A percentile compares a stretch with the other conserved stretches of the same genome.
These are phyloP conservation scores for Crocidura indochinensis DNA, from an alignment of 2,797 vertebrate species.

Conservation along the genomic window DNA sequence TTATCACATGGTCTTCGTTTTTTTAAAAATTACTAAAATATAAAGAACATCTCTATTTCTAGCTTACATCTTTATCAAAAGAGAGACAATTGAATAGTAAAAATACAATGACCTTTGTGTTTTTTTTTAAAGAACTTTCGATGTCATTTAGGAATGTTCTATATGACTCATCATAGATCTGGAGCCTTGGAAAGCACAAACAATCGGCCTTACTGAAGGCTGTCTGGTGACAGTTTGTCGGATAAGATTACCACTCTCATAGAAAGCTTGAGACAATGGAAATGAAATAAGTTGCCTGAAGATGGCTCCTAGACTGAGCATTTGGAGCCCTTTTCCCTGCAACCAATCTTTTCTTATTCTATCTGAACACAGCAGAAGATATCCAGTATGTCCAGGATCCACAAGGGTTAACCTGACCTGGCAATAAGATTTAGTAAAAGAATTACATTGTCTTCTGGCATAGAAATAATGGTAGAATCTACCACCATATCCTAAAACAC, in stretches of 20 bases:
- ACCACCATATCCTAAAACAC: too few relatives aligned
- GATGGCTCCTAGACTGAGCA: not conserved
- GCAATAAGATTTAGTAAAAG: too few relatives aligned
- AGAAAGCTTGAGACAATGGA: conserved; percentile 77
- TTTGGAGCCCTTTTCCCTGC: conserved; percentile 26
- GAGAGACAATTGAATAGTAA: not conserved
- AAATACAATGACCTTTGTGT: not conserved
- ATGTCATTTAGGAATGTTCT: conserved; percentile 53
- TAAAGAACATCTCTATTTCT: conserved; percentile 43
- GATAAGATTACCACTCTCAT: conserved; percentile 83
- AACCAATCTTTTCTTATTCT: conserved; percentile 46
- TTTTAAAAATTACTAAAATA: conserved; percentile 21
- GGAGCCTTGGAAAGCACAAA: conserved; percentile 24
- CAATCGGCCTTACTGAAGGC: conserved; percentile 81
- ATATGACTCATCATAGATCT: not conserved
- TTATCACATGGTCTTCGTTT: conserved; percentile 27
- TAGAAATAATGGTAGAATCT: too few relatives aligned
- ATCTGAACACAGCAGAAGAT: conserved; percentile 63
- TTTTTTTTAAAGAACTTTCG: conserved; percentile 46
- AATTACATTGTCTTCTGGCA: too few relatives aligned
- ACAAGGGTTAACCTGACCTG: too few relatives aligned
- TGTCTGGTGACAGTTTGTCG: conserved; percentile 68
- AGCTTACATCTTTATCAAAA: not conserved
- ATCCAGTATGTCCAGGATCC: conserved; percentile 65
- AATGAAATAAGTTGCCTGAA: conserved; percentile 67